Base-by-base conservation (phyloP, 2,113 vertebrate genomes). In the Engystomops pustulosus region DNA sequence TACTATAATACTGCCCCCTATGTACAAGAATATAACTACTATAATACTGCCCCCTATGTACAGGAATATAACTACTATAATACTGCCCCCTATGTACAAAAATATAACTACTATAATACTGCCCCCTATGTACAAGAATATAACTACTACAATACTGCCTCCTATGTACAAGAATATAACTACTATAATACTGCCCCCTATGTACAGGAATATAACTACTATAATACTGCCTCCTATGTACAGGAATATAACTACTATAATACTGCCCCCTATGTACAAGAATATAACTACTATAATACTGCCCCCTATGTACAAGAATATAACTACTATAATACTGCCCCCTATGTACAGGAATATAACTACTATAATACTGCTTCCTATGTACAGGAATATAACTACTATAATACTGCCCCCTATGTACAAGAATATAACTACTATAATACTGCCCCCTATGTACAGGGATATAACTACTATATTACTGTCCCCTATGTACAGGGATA, bases 391-490 rank as follows among this genome's bases (percentile, higher is more conserved):
- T 49, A 58, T 25, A 25, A 58, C 53, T 58, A 58, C 51, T 55
- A n/a, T 55, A 58, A 58, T 25, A 58, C 53, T 58, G 23, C 30
- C 53, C 20, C 51, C n/a, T 58, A 58, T 58, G 23, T 58, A 58
- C 53, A 58, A 58, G 53, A 58, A 25, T 58, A 23, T 25, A 58
- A 58, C 53, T 58, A 25, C 53, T 23, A 58, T 58, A 58, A 58
- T 23, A 58, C 53, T 58, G 53, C 23, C 9, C n/a, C 23, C 23
- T 55, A 55, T 55, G 51, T 55, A 55, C 51, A 55, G 23, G 51
- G 20, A 55, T 55, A 55, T n/a, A 55, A 55, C 51, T 55, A n/a
- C 51, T 55, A 55, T 55, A 55, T n/a, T 55, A 55, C 51, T 55
- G 20, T n/a, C 51, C 20, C 51, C 51, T 55, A 55, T 55, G 51